Evolutionary conservation across 2,888 invertebrate genomes (phyloP).

Genomic region (Syrphus vitripennis): DNA sequence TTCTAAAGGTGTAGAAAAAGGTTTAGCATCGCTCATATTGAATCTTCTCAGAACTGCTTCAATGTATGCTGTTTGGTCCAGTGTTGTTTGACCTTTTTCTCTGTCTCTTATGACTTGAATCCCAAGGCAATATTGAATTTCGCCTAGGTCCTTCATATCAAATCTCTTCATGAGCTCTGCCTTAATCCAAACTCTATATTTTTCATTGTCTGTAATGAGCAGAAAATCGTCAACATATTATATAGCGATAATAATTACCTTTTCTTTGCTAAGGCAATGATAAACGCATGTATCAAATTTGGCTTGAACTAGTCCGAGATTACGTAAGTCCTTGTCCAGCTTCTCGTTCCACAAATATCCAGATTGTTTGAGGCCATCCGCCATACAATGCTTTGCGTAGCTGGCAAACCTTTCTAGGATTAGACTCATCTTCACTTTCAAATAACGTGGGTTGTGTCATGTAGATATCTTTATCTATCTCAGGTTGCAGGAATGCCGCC

Average conservation of each 20-base stretch:
- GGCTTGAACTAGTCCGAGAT: slow-evolving; percentile 20
- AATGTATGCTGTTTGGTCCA: slow-evolving; percentile 1
- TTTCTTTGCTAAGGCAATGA: slow-evolving; percentile 1
- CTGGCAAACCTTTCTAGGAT: slow-evolving; percentile 2
- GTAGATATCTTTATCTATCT: slow-evolving; percentile 1
- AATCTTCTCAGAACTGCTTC: slow-evolving; percentile 16
- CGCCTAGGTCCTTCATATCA: not conserved
- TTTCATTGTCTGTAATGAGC: not conserved
- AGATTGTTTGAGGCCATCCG: slow-evolving; percentile 21
- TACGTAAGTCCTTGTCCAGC: slow-evolving; percentile 13
- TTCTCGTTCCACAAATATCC: slow-evolving; percentile 25
- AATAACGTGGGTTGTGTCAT: slow-evolving; percentile 5
- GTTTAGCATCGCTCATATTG: slow-evolving; percentile 25
- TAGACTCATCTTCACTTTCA: not conserved
- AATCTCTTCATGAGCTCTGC: not conserved
- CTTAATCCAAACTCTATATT: not conserved
- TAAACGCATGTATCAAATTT: slow-evolving; percentile 22
- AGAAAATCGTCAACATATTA: slow-evolving; percentile 1
- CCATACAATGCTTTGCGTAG: slow-evolving; percentile 23
- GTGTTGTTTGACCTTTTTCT: not conserved
- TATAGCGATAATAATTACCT: not conserved
- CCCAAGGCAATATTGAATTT: not conserved
- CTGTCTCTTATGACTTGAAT: not conserved
- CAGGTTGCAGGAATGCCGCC: not conserved
- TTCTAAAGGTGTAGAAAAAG: slow-evolving; percentile 23